Percentiles rank a stretch among this genome's conserved stretches.
phyloP scores from a whole-genome alignment of 2,888 invertebrate genomes.

The Andrena praecox region DNA sequence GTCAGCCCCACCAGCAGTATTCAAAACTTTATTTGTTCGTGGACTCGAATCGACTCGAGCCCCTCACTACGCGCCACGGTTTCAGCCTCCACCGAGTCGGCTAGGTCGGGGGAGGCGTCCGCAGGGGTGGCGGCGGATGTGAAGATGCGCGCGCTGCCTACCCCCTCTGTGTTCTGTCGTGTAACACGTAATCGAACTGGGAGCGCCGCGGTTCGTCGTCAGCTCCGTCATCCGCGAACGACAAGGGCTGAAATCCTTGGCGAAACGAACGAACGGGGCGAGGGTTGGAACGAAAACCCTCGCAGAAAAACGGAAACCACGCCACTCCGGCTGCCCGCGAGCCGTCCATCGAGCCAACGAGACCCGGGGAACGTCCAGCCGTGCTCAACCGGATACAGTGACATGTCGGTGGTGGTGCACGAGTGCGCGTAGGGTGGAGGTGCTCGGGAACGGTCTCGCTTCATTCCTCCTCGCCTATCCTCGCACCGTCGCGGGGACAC shows the following conservation, averaged over 20 bases:
- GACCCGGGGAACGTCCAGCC: constrained; percentile 14
- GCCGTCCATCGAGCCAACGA: no score
- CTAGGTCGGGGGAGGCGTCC: constrained; percentile 26
- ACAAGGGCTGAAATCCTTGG: constrained; percentile 60
- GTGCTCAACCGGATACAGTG: constrained; percentile 28
- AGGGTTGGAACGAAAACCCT: not conserved
- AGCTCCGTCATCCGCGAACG: constrained; percentile 76
- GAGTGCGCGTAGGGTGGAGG: constrained; percentile 59
- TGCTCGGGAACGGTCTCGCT: constrained; percentile 29
- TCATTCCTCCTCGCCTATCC: not conserved
- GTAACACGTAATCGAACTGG: constrained; percentile 84
- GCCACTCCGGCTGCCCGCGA: no score
- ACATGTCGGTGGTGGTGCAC: constrained; percentile 55
- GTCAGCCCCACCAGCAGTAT: no score
- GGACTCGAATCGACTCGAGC: constrained; percentile 3
- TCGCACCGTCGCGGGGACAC: not conserved
- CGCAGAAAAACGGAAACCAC: not conserved
- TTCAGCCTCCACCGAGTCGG: constrained; percentile 12
- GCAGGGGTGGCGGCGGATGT: constrained; percentile 56
- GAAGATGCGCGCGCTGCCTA: constrained; percentile 80
- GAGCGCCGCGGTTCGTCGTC: constrained; percentile 83
- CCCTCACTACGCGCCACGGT: constrained; percentile 37
- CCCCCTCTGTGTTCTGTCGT: constrained; percentile 70
- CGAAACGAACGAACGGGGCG: constrained; percentile 49
- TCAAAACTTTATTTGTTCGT: not conserved